These are phyloP conservation scores for Catocala fraxini DNA, from an alignment of 2,888 invertebrate genomes.

Conservation along the genomic window DNA sequence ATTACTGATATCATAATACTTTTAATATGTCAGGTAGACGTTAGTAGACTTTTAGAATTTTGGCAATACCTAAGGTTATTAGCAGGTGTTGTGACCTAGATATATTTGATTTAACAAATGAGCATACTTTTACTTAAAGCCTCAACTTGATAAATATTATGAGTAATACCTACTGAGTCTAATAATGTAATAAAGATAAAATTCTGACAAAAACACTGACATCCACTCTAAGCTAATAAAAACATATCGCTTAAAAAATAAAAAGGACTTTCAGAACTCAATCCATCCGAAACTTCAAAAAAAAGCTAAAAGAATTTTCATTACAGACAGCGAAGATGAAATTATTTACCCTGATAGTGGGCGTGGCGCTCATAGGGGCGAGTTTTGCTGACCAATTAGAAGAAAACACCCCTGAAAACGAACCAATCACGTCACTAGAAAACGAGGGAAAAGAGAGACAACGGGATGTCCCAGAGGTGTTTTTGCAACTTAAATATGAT, in stretches of 20 bases:
- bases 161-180: too few species aligned
- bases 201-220: too few species aligned
- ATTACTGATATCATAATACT: too few species aligned
- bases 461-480: conserved; percentile 74
- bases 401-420: conserved; percentile 41
- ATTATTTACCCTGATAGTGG: conserved; percentile 68
- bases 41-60: too few species aligned
- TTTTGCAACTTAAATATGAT: conserved; percentile 81
- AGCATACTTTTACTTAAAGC: too few species aligned
- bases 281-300: conserved; percentile 16
- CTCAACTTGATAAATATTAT: too few species aligned
- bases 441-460: conserved; percentile 60
- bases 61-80: too few species aligned
- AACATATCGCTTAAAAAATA: not conserved
- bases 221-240: not conserved
- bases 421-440: conserved; percentile 60
- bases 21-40: too few species aligned
- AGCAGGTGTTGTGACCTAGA: too few species aligned
- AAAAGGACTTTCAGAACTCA: conserved; percentile 16
- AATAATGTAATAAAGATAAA: too few species aligned
- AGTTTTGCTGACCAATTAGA: conserved; percentile 66
- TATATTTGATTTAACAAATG: too few species aligned
- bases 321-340: conserved; percentile 65
- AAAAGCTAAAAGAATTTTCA: conserved; percentile 31
- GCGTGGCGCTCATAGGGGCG: conserved; percentile 67